Evolutionary conservation across 2,888 invertebrate genomes (phyloP).

Genomic region (Torymus tubicola): DNA sequence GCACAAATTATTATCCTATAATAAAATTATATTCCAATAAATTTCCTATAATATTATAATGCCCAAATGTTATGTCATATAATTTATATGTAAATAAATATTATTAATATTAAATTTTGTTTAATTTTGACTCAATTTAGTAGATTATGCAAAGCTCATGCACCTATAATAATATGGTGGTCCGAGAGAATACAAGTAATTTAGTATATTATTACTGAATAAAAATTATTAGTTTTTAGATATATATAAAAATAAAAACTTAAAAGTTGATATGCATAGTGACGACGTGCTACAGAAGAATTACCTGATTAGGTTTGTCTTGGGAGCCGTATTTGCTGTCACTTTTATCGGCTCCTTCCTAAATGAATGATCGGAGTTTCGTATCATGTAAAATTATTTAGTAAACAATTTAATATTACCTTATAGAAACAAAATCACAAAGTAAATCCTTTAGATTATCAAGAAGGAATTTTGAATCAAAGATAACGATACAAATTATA

Average conservation of each 20-base stretch:
- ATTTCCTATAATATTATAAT: too few relatives aligned
- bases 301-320: slow-evolving; percentile 92
- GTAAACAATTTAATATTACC: slow-evolving; percentile 13
- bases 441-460: not conserved
- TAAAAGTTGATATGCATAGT: slow-evolving; percentile 28
- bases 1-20: too few relatives aligned
- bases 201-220: slow-evolving; percentile 16
- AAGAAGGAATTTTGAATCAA: not conserved
- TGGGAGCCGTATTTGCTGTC: slow-evolving; percentile 95
- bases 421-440: too few relatives aligned
- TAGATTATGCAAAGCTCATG: slow-evolving; percentile 30
- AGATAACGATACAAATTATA: too few relatives aligned
- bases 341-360: slow-evolving; percentile 91
- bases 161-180: not conserved
- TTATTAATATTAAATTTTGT: too few relatives aligned
- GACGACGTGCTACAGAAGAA: slow-evolving; percentile 44
- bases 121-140: too few relatives aligned
- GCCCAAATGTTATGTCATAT: too few relatives aligned
- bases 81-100: too few relatives aligned
- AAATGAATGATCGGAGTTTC: slow-evolving; percentile 70
- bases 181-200: not conserved
- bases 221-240: slow-evolving; percentile 23
- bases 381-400: slow-evolving; percentile 64
- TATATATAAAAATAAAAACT: not conserved
- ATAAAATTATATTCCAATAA: too few relatives aligned